These are phyloP conservation scores for Gambelia wislizenii DNA, from an alignment of 2,797 vertebrate genomes.

Conservation along the genomic window DNA sequence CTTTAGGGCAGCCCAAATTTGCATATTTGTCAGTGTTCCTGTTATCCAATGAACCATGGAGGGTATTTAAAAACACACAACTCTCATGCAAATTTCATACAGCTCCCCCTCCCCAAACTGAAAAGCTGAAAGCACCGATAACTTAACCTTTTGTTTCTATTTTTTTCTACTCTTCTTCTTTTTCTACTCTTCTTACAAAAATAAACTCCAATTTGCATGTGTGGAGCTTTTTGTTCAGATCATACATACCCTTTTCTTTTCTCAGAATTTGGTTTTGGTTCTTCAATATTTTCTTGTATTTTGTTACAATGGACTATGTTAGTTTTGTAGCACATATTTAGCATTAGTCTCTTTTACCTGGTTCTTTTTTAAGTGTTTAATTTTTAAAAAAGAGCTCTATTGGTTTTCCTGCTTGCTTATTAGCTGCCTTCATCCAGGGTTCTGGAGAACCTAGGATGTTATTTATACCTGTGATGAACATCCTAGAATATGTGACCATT, in stretches of 20 bases:
- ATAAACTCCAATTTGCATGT: slow-evolving; percentile 22
- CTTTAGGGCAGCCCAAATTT: slow-evolving; percentile 65
- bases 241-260: slow-evolving; percentile 7
- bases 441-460: not conserved
- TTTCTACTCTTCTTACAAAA: slow-evolving; percentile 28
- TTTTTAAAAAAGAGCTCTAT: not conserved
- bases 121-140: slow-evolving; percentile 43
- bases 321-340: not conserved
- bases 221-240: not conserved
- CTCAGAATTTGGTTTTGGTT: not conserved
- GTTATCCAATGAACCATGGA: slow-evolving; percentile 49
- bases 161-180: slow-evolving; percentile 30
- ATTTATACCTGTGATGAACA: rapidly evolving
- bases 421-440: not conserved
- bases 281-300: slow-evolving; percentile 13
- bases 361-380: not conserved
- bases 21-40: slow-evolving; percentile 65
- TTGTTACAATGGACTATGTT: not conserved
- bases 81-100: slow-evolving; percentile 52
- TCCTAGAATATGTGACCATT: slow-evolving; percentile 13
- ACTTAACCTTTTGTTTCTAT: slow-evolving; percentile 49
- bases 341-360: not conserved
- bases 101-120: not conserved
- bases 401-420: not conserved
- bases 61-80: slow-evolving; percentile 35